Evolutionary conservation across 2,888 invertebrate genomes (phyloP), one percentile per base, ranked within the genome.

Genomic region (Caenorhabditis sp.): DNA sequence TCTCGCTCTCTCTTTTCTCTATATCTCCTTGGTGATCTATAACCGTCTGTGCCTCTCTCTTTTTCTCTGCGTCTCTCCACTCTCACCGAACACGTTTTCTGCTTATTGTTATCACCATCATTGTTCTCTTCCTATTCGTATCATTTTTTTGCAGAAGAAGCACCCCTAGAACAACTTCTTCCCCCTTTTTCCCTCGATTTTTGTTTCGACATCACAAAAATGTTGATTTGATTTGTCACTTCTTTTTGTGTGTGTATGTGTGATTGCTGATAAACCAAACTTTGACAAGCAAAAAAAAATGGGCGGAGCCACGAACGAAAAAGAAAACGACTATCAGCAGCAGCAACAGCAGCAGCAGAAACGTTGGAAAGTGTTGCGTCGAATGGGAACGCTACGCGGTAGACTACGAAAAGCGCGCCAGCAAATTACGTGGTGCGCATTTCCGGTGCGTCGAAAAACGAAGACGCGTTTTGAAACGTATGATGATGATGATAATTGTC

Each of bases 341-440:
- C 21, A 23, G 19, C 6, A 4, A 12, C 21, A 53, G 6, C 6
- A 53, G 3, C 53, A 23, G 53, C 21, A 17, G 17, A 24, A 55
- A 26, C 55, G 17, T 4, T 55, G 17, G 26, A 55, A 55, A 55
- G 2, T 21, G 5, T 4, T 17, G 24, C 27, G 55, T 4, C 24
- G 66, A 27, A 77, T 79, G 77, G 74, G 72, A 24, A 77, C 73
- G 21, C 62, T 79, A 17, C 62, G 77, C 10, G 75, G 77, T 58
- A 63, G 79, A 23, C 69, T 77, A 19, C 72, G 75, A 21, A 68
- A 73, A 31, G 79, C 79, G 1, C 27, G 74, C 4, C 75, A 77
- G 36, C 74, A 73, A 21, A 69, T 79, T 50, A 62, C 72, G 14
- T 69, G 72, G 58, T 79, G 78, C 55, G 69, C 76, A 8, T 79